Conservation (phyloP, 2,113 vertebrate genomes). For the Cochlearius cochlearius region DNA sequence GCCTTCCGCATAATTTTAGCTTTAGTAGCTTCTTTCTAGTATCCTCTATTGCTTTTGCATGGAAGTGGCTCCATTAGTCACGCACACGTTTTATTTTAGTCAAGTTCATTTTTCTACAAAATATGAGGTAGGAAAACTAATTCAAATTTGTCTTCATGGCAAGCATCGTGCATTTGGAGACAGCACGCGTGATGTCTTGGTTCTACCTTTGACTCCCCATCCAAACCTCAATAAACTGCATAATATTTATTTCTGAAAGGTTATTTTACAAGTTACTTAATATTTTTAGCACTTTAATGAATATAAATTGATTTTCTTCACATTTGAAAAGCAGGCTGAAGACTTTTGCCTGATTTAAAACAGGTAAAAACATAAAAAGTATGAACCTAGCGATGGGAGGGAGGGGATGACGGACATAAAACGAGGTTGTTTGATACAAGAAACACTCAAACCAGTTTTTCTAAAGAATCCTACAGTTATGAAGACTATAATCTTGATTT, state of each 20-base stretch:
- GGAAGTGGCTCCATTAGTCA: neutral
- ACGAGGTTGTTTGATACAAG: neutral
- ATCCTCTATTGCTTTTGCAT: neutral
- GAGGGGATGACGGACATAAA: neutral
- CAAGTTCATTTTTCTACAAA: neutral
- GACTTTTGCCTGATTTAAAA: neutral
- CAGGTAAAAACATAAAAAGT: neutral
- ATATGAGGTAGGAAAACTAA: neutral
- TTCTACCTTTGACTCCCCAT: neutral
- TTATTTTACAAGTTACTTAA: neutral
- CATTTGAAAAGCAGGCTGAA: neutral
- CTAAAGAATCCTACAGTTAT: neutral
- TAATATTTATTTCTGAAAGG: neutral
- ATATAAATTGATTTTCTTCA: neutral
- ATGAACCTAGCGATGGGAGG: neutral
- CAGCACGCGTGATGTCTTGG: neutral
- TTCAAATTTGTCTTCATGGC: neutral
- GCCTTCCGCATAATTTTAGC: neutral
- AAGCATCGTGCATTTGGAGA: neutral
- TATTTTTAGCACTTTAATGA: neutral
- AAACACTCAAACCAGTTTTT: neutral
- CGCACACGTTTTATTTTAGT: neutral
- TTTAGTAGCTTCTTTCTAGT: neutral
- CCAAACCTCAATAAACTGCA: neutral
- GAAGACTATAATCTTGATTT: neutral